phyloP scores from a whole-genome alignment of 2,888 invertebrate species.

The Ceramica pisi region DNA sequence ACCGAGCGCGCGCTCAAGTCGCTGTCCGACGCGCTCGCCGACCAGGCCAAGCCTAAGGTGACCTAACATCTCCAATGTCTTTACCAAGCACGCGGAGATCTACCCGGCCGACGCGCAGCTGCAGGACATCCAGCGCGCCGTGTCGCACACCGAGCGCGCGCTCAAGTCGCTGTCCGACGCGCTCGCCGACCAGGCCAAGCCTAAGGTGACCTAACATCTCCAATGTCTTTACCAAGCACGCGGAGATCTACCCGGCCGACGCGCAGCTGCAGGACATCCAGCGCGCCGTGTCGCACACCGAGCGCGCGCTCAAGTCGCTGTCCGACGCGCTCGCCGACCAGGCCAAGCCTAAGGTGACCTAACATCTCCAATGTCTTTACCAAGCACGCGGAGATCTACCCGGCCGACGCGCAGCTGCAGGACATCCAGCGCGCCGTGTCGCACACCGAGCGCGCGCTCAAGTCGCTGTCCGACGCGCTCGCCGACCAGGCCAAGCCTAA shows the following conservation, averaged over 20 bases:
- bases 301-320: slow-evolving; percentile 97
- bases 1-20: slow-evolving; percentile 98
- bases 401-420: slow-evolving; percentile 77
- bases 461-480: slow-evolving; percentile 97
- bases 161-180: slow-evolving; percentile 98
- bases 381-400: no score
- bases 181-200: slow-evolving; percentile 82
- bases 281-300: slow-evolving; percentile 97
- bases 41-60: no score
- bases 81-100: no score
- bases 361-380: no score
- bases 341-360: no score
- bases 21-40: slow-evolving; percentile 96
- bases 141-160: slow-evolving; percentile 97
- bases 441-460: slow-evolving; percentile 98
- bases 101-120: no score
- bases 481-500: slow-evolving; percentile 65
- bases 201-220: no score
- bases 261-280: slow-evolving; percentile 93
- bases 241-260: no score
- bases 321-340: slow-evolving; percentile 94
- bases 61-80: no score
- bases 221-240: no score
- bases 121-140: slow-evolving; percentile 97
- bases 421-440: slow-evolving; percentile 97